Conservation (phyloP, 2,888 invertebrate genomes). For the Ichneumoninae sp. region DNA sequence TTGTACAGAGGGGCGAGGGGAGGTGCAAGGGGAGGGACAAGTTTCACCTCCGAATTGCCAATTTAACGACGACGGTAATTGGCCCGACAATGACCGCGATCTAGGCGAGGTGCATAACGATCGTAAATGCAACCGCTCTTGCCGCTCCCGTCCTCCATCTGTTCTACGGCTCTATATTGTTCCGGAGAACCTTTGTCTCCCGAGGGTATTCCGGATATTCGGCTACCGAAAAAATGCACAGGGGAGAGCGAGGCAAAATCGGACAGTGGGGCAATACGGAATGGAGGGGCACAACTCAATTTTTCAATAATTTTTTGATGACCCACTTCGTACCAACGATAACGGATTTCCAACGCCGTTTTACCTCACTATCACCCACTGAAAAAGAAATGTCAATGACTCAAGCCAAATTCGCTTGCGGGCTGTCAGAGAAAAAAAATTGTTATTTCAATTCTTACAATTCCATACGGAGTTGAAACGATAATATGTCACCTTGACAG, state of each 20-base stretch:
- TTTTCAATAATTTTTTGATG: background rate
- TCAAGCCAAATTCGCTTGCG: too few species aligned
- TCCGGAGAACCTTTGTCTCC: background rate
- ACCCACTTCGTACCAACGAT: too few species aligned
- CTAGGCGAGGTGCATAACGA: conserved; percentile 32
- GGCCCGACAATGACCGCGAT: conserved; percentile 52
- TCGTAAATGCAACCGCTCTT: conserved; percentile 31
- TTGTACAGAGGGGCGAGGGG: conserved; percentile 41
- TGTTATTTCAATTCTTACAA: too few species aligned
- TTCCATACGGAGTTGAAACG: too few species aligned
- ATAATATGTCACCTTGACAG: too few species aligned
- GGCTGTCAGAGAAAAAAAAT: too few species aligned
- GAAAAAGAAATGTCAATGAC: too few species aligned
- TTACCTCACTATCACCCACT: too few species aligned
- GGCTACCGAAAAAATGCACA: background rate
- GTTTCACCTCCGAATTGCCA: conserved; percentile 61
- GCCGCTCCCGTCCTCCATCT: background rate
- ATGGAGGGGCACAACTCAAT: background rate
- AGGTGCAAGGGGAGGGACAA: conserved; percentile 30
- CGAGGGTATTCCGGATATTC: background rate
- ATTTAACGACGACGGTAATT: conserved; percentile 61
- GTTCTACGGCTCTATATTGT: conserved; percentile 15
- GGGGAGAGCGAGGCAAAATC: too few species aligned
- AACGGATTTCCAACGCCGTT: too few species aligned
- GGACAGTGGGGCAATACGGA: background rate